These are phyloP conservation scores for Tyrannus savana DNA, from an alignment of 2,113 vertebrate species.

Conservation along the genomic window DNA sequence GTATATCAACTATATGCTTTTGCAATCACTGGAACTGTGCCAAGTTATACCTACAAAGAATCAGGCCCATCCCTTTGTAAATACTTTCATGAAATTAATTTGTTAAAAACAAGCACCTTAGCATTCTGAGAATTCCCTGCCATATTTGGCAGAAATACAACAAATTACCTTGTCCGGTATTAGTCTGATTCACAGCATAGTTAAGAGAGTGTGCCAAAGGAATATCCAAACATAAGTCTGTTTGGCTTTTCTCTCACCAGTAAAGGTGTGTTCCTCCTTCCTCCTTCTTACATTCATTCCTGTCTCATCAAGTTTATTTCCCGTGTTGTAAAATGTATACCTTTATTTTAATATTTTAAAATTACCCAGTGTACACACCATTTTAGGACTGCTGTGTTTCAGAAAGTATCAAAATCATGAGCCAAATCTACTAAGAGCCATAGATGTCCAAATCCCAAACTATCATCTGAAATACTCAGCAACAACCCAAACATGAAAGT, in stretches of 20 bases:
- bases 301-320: constrained; percentile 33
- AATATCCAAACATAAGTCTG: constrained; percentile 35
- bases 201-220: constrained; percentile 18
- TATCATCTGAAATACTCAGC: neutral
- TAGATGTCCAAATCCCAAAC: neutral
- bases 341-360: constrained; percentile 36
- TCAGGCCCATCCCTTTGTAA: neutral
- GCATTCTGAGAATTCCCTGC: neutral
- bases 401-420: neutral
- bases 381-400: neutral
- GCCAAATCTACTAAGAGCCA: neutral
- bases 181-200: neutral
- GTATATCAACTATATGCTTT: neutral
- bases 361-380: neutral
- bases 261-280: constrained; percentile 1
- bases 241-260: constrained; percentile 42
- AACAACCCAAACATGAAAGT: neutral
- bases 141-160: neutral
- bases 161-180: neutral
- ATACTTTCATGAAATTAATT: neutral
- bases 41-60: neutral
- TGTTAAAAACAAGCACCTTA: neutral
- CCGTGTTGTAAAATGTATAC: neutral
- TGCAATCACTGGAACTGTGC: neutral
- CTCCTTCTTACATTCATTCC: constrained; percentile 40